These are phyloP conservation scores for Hemibagrus wyckioides DNA, from an alignment of 2,113 vertebrate genomes.

Conservation along the genomic window DNA sequence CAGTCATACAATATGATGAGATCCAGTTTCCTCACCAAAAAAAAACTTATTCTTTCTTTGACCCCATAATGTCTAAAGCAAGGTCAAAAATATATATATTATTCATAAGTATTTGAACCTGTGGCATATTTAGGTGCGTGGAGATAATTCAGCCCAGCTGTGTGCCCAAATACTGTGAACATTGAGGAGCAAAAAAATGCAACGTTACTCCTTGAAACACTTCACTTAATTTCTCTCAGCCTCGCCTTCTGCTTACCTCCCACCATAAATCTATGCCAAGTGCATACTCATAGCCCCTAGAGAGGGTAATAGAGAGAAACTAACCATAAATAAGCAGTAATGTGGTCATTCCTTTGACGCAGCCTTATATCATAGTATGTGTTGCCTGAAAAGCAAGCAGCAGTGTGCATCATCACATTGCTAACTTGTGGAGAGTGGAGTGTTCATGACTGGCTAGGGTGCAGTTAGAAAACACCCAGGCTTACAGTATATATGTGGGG, in stretches of 20 bases:
- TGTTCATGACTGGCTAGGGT: background rate
- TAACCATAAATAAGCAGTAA: constrained; percentile 29
- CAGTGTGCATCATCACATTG: background rate
- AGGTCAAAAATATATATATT: background rate
- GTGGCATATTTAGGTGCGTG: background rate
- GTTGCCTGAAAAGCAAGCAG: constrained; percentile 19
- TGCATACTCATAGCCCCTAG: constrained; percentile 20
- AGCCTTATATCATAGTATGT: constrained; percentile 14
- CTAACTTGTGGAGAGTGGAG: background rate
- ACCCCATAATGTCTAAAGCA: background rate
- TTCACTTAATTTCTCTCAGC: constrained; percentile 17
- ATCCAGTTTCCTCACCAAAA: constrained; percentile 4
- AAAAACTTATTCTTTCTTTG: background rate
- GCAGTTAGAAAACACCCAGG: background rate
- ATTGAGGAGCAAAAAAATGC: background rate
- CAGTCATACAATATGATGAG: background rate
- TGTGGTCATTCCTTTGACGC: constrained; percentile 26
- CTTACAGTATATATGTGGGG: background rate
- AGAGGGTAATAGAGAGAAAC: background rate
- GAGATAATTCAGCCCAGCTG: constrained; percentile 22
- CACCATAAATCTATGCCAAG: background rate
- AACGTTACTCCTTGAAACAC: background rate
- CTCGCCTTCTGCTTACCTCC: background rate
- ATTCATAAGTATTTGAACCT: background rate
- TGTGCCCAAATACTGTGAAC: background rate